phyloP scores from a whole-genome alignment of 1,140 invertebrate genomes.

The Melanaphis sacchari region DNA sequence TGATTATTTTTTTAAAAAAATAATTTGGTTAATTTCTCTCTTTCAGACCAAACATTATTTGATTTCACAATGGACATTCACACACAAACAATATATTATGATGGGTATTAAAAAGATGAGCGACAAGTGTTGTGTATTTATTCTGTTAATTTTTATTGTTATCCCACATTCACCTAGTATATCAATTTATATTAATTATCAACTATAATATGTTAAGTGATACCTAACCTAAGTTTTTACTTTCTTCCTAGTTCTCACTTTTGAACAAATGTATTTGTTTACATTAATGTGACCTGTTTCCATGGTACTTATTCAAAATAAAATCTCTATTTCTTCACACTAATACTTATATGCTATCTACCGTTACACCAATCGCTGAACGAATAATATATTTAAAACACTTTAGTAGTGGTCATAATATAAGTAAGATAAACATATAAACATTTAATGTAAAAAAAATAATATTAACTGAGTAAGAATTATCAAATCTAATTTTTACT shows the following conservation, averaged over 20 bases:
- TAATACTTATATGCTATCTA: neutral
- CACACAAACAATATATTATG: neutral
- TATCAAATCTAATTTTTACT: neutral
- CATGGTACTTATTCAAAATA: neutral
- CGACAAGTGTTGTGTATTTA: neutral
- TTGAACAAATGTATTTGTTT: neutral
- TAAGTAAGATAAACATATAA: neutral
- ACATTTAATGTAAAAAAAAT: neutral
- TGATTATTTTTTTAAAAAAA: neutral
- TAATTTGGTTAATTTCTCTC: neutral
- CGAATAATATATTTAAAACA: neutral
- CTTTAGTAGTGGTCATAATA: neutral
- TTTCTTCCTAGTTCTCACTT: neutral
- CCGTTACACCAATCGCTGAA: neutral
- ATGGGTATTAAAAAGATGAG: neutral
- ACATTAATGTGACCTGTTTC: neutral
- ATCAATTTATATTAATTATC: neutral
- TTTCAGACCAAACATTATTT: neutral
- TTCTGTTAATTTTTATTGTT: neutral
- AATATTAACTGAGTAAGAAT: neutral
- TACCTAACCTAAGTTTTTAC: neutral
- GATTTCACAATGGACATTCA: neutral
- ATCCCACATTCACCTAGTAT: neutral
- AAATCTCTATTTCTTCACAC: neutral
- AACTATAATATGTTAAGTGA: neutral